phyloP scores from a whole-genome alignment of 37 sponge, comb jelly and placozoan genomes.

The Aplysina aerophoba region DNA sequence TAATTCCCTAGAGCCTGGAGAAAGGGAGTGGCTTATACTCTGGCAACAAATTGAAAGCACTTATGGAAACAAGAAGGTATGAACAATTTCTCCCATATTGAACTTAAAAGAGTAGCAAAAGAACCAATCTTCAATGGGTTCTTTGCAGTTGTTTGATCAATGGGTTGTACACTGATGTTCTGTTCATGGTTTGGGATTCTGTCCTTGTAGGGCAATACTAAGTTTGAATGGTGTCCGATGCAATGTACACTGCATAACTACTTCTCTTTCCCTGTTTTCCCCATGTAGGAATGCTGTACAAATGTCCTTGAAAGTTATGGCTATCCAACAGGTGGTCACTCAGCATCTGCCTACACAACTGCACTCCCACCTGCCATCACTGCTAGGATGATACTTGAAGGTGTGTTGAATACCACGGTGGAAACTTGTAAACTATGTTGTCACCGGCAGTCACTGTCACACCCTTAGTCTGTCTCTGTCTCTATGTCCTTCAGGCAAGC shows the following conservation, averaged over 20 bases:
- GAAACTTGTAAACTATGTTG: too few relatives aligned
- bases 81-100: too few relatives aligned
- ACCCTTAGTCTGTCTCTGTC: too few relatives aligned
- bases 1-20: constrained; percentile 34
- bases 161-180: too few relatives aligned
- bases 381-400: constrained; percentile 74
- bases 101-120: too few relatives aligned
- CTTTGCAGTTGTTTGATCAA: too few relatives aligned
- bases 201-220: too few relatives aligned
- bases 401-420: constrained; percentile 9
- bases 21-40: constrained; percentile 73
- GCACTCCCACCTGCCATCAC: constrained; percentile 88
- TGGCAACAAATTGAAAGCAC: constrained; percentile 60
- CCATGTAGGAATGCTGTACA: constrained; percentile 46
- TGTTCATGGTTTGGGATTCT: too few relatives aligned
- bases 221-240: too few relatives aligned
- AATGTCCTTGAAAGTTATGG: constrained; percentile 75
- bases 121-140: too few relatives aligned
- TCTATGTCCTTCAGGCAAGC: constrained; percentile 48
- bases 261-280: neutral
- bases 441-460: too few relatives aligned
- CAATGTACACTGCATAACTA: too few relatives aligned
- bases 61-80: constrained; percentile 43
- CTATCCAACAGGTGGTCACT: constrained; percentile 44
- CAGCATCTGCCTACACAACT: constrained; percentile 87